phyloP scores from a whole-genome alignment of 1,140 invertebrate species.

The Ruditapes philippinarum region DNA sequence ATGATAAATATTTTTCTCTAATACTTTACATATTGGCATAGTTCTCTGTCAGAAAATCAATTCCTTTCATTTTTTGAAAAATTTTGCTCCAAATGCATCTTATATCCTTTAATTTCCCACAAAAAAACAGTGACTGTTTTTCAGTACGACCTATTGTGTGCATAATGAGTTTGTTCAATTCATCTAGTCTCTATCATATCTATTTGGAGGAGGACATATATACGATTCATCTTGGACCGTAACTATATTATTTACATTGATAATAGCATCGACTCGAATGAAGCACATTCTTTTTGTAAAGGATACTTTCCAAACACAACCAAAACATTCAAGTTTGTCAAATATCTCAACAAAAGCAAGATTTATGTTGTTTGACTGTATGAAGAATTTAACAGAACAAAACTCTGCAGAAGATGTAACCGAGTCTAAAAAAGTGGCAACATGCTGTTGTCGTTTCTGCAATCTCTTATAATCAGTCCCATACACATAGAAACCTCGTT shows the following conservation, averaged over 20 bases:
- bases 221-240: slow-evolving; percentile 14
- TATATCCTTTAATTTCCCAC: too few species aligned
- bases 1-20: too few species aligned
- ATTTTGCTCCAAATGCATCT: too few species aligned
- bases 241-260: slow-evolving; percentile 65
- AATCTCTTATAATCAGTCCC: slow-evolving; percentile 45
- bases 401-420: slow-evolving; percentile 11
- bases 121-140: too few species aligned
- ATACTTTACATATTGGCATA: too few species aligned
- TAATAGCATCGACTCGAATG: slow-evolving; percentile 40
- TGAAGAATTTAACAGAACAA: slow-evolving; percentile 43
- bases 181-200: slow-evolving; percentile 57
- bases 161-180: too few species aligned
- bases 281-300: background rate
- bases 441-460: slow-evolving; percentile 60
- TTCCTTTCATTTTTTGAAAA: too few species aligned
- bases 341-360: slow-evolving; percentile 48
- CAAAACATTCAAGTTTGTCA: slow-evolving; percentile 41
- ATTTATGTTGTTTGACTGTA: slow-evolving; percentile 61
- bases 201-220: slow-evolving; percentile 57
- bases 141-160: too few species aligned
- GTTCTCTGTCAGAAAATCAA: too few species aligned
- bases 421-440: slow-evolving; percentile 27
- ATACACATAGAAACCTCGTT: slow-evolving; percentile 65
- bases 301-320: slow-evolving; percentile 59